phyloP scores from a whole-genome alignment of 2,888 invertebrate genomes.

The Candidula unifasciata region DNA sequence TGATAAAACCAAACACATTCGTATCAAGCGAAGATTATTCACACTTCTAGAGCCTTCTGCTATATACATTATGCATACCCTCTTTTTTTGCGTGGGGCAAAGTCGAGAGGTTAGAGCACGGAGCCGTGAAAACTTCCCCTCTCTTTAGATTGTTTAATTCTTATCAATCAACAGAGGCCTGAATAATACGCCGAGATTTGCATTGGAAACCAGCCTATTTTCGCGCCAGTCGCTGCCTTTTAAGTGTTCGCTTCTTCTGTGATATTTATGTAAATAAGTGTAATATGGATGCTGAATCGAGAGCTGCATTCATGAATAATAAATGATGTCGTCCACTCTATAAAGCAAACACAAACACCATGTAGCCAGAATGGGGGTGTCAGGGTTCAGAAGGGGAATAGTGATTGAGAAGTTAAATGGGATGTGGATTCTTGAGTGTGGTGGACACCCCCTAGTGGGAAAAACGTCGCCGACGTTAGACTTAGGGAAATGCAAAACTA shows the following conservation, averaged over 20 bases:
- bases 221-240: constrained; percentile 21
- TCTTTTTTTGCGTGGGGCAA: constrained; percentile 26
- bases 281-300: constrained; percentile 44
- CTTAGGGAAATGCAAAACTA: constrained; percentile 24
- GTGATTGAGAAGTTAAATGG: constrained; percentile 21
- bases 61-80: constrained; percentile 43
- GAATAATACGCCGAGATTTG: constrained; percentile 45
- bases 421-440: constrained; percentile 10
- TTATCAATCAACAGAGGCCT: constrained; percentile 44
- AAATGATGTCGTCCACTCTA: constrained; percentile 14
- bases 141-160: constrained; percentile 35
- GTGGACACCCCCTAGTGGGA: constrained; percentile 5
- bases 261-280: constrained; percentile 50
- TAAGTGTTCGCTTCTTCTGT: constrained; percentile 18
- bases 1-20: not conserved
- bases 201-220: constrained; percentile 41
- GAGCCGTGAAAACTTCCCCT: not conserved
- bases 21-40: not conserved
- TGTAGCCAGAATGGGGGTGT: not conserved
- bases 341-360: constrained; percentile 34
- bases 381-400: not conserved
- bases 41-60: not conserved
- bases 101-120: constrained; percentile 6
- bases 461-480: not conserved
- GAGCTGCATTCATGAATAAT: constrained; percentile 47